A percentile compares a stretch with the other conserved stretches of the same genome.
Evolutionary conservation across 2,113 vertebrate genomes (phyloP).

Genomic region (Heterocephalus glaber): DNA sequence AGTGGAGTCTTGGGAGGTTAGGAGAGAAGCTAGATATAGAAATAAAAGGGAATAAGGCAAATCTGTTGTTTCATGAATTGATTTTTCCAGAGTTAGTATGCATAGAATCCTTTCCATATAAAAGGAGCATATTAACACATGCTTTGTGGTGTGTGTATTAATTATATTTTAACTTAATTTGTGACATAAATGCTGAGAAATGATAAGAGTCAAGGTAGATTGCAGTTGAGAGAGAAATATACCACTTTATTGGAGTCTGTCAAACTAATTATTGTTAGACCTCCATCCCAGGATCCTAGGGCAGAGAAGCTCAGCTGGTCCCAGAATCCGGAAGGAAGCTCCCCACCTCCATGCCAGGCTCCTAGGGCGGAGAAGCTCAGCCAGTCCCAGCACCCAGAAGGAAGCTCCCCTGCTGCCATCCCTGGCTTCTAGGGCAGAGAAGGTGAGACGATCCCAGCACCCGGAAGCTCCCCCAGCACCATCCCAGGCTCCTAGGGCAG

Average conservation of each 20-base stretch:
- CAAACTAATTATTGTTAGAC: not conserved
- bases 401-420: too few relatives aligned
- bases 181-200: not conserved
- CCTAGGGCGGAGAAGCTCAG: too few relatives aligned
- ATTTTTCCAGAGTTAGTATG: not conserved
- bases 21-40: not conserved
- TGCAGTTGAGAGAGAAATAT: not conserved
- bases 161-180: constrained; percentile 23
- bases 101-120: not conserved
- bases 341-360: too few relatives aligned
- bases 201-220: not conserved
- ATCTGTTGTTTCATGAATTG: not conserved
- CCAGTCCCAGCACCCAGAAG: too few relatives aligned
- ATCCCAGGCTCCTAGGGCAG: too few relatives aligned
- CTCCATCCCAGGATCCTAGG: too few relatives aligned
- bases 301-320: too few relatives aligned
- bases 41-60: not conserved
- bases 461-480: too few relatives aligned
- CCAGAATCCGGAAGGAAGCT: too few relatives aligned
- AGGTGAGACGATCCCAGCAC: too few relatives aligned
- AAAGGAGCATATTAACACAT: not conserved
- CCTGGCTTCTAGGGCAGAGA: too few relatives aligned
- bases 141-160: not conserved
- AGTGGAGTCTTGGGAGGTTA: not conserved
- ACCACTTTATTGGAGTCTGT: not conserved